Evolutionary conservation across 2,888 invertebrate genomes (phyloP), one percentile per base, ranked within the genome.

Genomic region (Folsomia candida): DNA sequence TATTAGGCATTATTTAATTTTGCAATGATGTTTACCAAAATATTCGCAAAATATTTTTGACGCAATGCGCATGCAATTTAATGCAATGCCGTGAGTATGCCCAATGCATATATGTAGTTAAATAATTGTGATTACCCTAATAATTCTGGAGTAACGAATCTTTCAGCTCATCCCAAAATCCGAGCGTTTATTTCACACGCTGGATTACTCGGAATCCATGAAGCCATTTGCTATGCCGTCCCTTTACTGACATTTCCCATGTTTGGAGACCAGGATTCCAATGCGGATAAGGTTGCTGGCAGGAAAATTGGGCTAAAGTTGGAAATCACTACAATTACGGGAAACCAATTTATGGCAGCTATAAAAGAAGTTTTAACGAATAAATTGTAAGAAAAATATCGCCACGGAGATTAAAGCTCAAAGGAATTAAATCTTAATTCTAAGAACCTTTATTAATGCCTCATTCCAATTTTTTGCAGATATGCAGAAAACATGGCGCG

Each of bases 181-280:
- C 65, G 69, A 28, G 72, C 68, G 0, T 76, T 78, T 37, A 68
- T 78, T 11, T 76, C 76, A 0, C 78, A 78, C 29, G 71, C 71
- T 9, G 79, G 79, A 24, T 68, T 76, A 27, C 69, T 74, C 0
- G 72, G 73, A 18, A 71, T 68, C 11, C 71, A 74, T 37, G 79
- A 79, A 71, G 73, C 76, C 0, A 65, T 78, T 26, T 69, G 67
- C 25, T 51, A 51, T 61, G 67, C 61, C 0, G 76, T 79, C 2
- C 79, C 79, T 1, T 2, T 71, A 6, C 72, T 77, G 24, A 58
- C 28, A 3, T 18, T 77, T 14, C 76, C 76, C 1, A 26, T 76
- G 2, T 73, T 76, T 51, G 78, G 74, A 0, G 78, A 78, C 18
- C 78, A 78, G 65, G 77, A 77, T 68, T 59, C 71, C 6, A 77